A percentile compares a stretch with the other conserved stretches of the same genome.
These are phyloP conservation scores for Eristalis tenax DNA, from an alignment of 2,888 invertebrate species.

Conservation along the genomic window DNA sequence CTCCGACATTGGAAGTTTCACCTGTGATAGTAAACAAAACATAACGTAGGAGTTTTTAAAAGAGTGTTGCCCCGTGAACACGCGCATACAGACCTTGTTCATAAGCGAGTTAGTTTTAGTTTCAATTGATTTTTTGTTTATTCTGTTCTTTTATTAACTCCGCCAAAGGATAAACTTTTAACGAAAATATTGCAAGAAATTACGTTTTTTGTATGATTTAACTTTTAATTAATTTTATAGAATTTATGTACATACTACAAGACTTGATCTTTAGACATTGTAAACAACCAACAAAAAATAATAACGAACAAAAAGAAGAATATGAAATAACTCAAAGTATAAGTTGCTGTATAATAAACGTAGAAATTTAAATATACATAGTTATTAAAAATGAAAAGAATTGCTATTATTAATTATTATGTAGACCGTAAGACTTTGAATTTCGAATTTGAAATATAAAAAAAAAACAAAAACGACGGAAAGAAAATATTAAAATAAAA, in stretches of 20 bases:
- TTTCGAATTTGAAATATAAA: conserved; percentile 62
- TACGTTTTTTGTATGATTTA: conserved; percentile 18
- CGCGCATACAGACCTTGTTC: conserved; percentile 19
- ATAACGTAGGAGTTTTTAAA: conserved; percentile 48
- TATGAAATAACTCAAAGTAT: conserved; percentile 22
- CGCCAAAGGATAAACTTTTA: conserved; percentile 61
- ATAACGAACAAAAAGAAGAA: background rate
- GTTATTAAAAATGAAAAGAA: conserved; percentile 41
- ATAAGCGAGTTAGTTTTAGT: conserved; percentile 21
- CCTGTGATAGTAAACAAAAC: conserved; percentile 62
- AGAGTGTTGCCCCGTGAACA: conserved; percentile 13
- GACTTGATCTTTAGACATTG: conserved; percentile 54
- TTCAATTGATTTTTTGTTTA: conserved; percentile 15
- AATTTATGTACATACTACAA: conserved; percentile 61
- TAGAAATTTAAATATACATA: conserved; percentile 22
- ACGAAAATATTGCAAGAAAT: conserved; percentile 40
- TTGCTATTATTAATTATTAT: conserved; percentile 61
- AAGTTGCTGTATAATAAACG: conserved; percentile 58
- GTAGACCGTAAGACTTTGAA: conserved; percentile 62
- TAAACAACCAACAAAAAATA: conserved; percentile 29
- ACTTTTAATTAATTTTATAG: conserved; percentile 6
- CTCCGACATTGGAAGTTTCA: conserved; percentile 51
- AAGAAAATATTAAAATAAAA: conserved; percentile 47
- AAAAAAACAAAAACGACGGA: conserved; percentile 17
- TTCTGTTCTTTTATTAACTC: conserved; percentile 41